Evolutionary conservation across 2,797 vertebrate species (phyloP).

Genomic region (Mycteria americana): DNA sequence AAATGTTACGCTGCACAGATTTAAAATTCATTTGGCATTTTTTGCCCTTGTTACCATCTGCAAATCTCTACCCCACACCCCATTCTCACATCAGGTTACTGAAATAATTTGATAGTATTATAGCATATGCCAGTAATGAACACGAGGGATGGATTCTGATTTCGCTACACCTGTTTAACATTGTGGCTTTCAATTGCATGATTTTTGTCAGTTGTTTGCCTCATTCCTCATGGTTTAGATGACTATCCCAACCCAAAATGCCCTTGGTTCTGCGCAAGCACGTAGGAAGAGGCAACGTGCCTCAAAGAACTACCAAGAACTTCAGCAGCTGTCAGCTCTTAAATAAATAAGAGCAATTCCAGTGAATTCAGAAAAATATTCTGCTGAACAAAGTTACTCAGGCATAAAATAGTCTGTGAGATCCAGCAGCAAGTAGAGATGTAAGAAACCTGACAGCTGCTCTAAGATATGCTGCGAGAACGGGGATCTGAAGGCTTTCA

Average conservation of each 20-base stretch:
- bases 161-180: constrained; percentile 24
- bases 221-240: neutral
- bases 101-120: constrained; percentile 50
- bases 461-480: neutral
- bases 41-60: constrained; percentile 67
- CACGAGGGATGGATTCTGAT: constrained; percentile 30
- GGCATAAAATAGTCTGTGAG: neutral
- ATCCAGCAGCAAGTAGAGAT: neutral
- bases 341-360: neutral
- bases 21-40: constrained; percentile 60
- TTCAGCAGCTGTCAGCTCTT: neutral
- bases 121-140: constrained; percentile 42
- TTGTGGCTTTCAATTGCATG: neutral
- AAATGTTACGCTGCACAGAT: constrained; percentile 56
- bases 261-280: neutral
- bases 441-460: neutral
- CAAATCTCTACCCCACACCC: constrained; percentile 51
- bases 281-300: neutral
- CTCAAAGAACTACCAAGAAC: neutral
- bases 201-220: neutral
- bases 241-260: neutral
- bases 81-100: constrained; percentile 65
- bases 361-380: neutral
- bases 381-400: neutral
- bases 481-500: neutral